Evolutionary conservation across 2,888 invertebrate genomes (phyloP), one percentile per base, ranked within the genome.

Genomic region (Drosophila pullipes): DNA sequence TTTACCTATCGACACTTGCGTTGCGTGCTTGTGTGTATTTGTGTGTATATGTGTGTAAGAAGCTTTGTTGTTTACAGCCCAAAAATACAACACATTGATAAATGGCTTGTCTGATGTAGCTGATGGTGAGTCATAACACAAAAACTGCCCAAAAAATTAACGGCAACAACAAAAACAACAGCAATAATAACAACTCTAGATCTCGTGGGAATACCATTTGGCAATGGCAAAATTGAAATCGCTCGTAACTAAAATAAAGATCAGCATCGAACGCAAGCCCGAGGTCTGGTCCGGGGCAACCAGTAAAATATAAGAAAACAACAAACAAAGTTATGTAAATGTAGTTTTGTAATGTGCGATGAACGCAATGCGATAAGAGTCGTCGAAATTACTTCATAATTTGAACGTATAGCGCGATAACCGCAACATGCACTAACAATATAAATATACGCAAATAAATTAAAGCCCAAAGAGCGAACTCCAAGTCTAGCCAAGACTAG

Each of bases 341-440:
- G 74, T 86, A 70, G 84, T 88, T 90, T 90, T 90, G 91, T 89
- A 88, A 88, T 86, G 87, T 90, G 87, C 87, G 87, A 90, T 87
- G 89, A 90, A 90, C 87, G 91, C 91, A 85, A 79, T 74, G 83
- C 89, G 91, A 90, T 88, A 88, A 87, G 87, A 63, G 60, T 64
- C 61, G 71, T 64, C 76, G 76, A 79, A 90, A 89, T 91, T 88
- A 89, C 87, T 89, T 89, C 85, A 89, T 87, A 88, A 87, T 91
- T 88, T 90, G 89, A 73, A 63, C 72, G 74, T 75, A 81, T 69
- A 60, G 67, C 54, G 63, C 87, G 85, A 85, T 89, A 87, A 90
- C 83, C 78, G 41, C 73, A 61, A 70, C 70, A 70, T 60, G 76
- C 82, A 84, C 79, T 69, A 74, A 82, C 82, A 74, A 74, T 75